Conservation (phyloP, 2,113 vertebrate genomes). For the Hoplias malabaricus region DNA sequence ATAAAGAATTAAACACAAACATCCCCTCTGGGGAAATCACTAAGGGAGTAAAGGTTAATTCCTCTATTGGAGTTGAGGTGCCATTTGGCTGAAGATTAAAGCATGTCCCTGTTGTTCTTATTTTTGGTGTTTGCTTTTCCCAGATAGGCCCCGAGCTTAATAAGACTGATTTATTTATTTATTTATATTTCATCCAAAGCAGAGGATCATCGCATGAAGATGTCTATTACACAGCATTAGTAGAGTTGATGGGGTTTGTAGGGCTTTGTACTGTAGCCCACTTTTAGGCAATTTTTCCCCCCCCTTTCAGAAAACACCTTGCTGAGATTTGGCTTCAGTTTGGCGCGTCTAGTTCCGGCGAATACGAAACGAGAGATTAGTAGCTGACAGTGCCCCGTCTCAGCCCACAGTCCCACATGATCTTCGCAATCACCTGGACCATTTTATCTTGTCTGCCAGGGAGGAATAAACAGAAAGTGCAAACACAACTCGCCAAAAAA, state of each 20-base stretch:
- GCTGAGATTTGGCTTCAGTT: slow-evolving; percentile 4
- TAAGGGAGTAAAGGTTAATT: slow-evolving; percentile 38
- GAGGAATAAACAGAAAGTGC: background rate
- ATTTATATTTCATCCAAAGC: background rate
- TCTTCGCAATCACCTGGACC: background rate
- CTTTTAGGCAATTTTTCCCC: background rate
- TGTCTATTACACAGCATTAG: slow-evolving; percentile 9
- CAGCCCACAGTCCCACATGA: background rate
- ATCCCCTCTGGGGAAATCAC: slow-evolving; percentile 28
- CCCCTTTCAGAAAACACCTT: slow-evolving; percentile 14
- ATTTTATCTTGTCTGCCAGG: background rate
- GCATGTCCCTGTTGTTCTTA: background rate
- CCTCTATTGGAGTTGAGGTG: slow-evolving; percentile 22
- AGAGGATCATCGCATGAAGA: slow-evolving; percentile 2
- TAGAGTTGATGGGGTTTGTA: too few relatives aligned
- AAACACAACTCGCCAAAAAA: background rate
- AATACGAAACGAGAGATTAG: slow-evolving; percentile 22
- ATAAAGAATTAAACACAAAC: too few relatives aligned
- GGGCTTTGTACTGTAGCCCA: background rate
- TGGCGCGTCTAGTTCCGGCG: slow-evolving; percentile 2
- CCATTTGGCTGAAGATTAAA: slow-evolving; percentile 20
- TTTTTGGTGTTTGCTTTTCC: background rate
- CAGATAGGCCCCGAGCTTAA: background rate
- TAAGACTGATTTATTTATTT: background rate
- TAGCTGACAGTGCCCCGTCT: background rate